phyloP scores from a whole-genome alignment of 2,797 vertebrate species.

The Sciaenops ocellatus region DNA sequence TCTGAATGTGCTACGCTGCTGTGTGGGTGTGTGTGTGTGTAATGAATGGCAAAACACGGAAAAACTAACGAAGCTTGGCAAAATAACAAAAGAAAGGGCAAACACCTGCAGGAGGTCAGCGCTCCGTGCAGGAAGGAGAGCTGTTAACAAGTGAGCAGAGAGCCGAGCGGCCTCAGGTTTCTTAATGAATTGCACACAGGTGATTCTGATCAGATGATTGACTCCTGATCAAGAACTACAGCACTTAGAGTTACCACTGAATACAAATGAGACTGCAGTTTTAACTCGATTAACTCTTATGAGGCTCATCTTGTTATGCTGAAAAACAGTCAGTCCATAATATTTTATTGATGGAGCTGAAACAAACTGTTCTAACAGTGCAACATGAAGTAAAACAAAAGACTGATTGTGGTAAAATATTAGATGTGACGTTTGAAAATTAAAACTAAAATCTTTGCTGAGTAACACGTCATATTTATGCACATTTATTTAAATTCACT shows the following conservation, averaged over 20 bases:
- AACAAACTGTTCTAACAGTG: background rate
- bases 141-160: background rate
- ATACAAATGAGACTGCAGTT: background rate
- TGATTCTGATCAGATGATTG: constrained; percentile 2
- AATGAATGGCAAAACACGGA: background rate
- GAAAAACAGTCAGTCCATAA: no score
- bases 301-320: no score
- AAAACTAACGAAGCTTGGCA: background rate
- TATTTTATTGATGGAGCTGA: background rate
- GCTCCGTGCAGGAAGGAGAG: background rate
- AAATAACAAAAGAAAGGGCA: background rate
- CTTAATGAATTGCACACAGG: background rate
- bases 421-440: background rate
- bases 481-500: background rate
- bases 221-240: background rate
- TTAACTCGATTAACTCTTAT: no score
- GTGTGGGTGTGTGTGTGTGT: background rate
- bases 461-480: background rate
- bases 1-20: background rate
- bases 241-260: background rate
- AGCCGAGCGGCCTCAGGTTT: background rate
- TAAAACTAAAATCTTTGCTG: background rate
- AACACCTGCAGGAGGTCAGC: background rate
- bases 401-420: background rate
- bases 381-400: background rate